phyloP scores from a whole-genome alignment of 2,797 vertebrate species.

The Podargus strigoides region DNA sequence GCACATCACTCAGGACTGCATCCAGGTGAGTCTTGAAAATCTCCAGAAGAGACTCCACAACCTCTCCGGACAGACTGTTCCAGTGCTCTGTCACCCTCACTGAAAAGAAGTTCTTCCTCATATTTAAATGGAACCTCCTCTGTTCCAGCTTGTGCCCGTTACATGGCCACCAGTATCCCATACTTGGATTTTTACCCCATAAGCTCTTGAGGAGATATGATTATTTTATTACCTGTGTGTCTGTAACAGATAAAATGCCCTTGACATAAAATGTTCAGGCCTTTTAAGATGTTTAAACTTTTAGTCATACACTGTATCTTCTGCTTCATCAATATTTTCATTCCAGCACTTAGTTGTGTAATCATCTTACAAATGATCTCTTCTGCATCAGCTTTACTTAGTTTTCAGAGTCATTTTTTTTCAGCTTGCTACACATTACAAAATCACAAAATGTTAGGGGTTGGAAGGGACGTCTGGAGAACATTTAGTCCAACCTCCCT shows the following conservation, averaged over 20 bases:
- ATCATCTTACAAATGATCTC: background rate
- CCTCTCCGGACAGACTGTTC: too few relatives aligned
- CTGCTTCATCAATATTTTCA: background rate
- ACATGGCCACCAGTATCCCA: background rate
- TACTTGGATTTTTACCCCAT: background rate
- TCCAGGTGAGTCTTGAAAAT: too few relatives aligned
- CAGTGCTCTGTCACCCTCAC: too few relatives aligned
- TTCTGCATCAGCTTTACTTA: background rate
- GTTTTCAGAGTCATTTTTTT: background rate
- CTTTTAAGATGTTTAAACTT: background rate
- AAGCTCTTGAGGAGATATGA: background rate
- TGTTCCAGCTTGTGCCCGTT: too few relatives aligned
- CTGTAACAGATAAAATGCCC: background rate
- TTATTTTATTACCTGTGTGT: background rate
- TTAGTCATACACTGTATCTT: background rate
- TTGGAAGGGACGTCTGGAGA: too few relatives aligned
- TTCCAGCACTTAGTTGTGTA: background rate
- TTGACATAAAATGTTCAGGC: background rate
- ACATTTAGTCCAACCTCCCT: too few relatives aligned
- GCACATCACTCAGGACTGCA: too few relatives aligned
- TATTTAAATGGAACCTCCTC: too few relatives aligned
- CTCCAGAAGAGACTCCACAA: too few relatives aligned
- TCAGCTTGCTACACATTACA: background rate
- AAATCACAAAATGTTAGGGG: too few relatives aligned
- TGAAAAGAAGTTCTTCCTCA: too few relatives aligned